Evolutionary conservation across 2,797 vertebrate genomes (phyloP).

Genomic region (Hydrocynus forskahlii): DNA sequence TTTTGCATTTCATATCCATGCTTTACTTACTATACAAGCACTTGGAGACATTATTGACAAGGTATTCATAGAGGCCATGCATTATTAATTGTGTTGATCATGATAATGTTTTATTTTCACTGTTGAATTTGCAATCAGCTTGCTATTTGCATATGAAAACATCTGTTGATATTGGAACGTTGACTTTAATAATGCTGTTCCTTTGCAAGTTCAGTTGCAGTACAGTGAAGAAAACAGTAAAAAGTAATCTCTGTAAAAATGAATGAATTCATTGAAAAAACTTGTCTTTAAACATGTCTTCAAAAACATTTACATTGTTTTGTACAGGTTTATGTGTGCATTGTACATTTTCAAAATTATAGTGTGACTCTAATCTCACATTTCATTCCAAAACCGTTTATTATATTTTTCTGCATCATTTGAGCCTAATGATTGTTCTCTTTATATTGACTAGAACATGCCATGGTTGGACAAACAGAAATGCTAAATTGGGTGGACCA

Average conservation of each 20-base stretch:
- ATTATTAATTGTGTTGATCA: slow-evolving; percentile 21
- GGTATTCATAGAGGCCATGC: slow-evolving; percentile 8
- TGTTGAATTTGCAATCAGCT: not conserved
- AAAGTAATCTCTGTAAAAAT: not conserved
- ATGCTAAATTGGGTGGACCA: no score
- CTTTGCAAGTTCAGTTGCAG: not conserved
- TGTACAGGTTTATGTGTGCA: no score
- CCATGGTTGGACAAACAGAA: no score
- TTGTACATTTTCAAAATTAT: not conserved
- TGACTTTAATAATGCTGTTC: not conserved
- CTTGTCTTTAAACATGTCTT: no score
- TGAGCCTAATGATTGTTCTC: no score
- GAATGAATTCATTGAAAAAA: no score
- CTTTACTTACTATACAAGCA: not conserved
- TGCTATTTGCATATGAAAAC: slow-evolving; percentile 13
- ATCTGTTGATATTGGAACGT: not conserved
- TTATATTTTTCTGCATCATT: no score
- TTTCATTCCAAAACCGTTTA: not conserved
- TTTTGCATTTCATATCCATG: slow-evolving; percentile 5
- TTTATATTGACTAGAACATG: no score
- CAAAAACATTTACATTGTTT: no score
- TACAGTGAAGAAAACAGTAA: not conserved
- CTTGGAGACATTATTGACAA: slow-evolving; percentile 11
- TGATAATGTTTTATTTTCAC: slow-evolving; percentile 1
- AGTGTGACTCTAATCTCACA: not conserved